Conservation (phyloP, 2,113 vertebrate genomes). For the Alexandromys fortis region DNA sequence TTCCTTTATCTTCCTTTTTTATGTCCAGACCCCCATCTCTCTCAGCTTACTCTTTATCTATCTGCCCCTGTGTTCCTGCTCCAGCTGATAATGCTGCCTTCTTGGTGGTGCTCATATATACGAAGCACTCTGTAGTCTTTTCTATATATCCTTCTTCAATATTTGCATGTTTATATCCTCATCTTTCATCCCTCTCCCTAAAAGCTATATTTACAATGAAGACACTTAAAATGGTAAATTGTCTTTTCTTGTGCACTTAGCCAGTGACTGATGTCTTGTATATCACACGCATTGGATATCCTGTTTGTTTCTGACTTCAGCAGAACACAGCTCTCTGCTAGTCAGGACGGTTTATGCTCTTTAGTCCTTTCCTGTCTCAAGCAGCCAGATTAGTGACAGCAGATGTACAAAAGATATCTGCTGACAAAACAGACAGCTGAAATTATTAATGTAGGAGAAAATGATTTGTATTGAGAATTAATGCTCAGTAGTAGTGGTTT, state of each 20-base stretch:
- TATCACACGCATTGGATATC: neutral
- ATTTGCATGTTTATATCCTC: neutral
- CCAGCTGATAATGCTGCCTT: neutral
- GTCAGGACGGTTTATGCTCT: neutral
- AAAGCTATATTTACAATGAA: neutral
- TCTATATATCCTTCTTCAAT: neutral
- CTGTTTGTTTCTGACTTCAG: neutral
- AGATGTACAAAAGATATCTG: neutral
- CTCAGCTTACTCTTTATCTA: neutral
- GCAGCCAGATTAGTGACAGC: neutral
- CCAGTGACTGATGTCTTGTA: neutral
- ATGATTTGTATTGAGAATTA: neutral
- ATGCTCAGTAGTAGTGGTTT: neutral
- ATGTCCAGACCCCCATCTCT: neutral
- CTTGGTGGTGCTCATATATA: neutral
- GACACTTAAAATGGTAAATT: constrained; percentile 11
- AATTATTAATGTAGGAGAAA: neutral
- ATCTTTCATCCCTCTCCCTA: neutral
- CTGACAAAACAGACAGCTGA: neutral
- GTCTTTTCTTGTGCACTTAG: neutral
- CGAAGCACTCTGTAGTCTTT: neutral
- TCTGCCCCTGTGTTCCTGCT: neutral
- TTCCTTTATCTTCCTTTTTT: neutral
- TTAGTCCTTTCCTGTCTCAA: neutral
- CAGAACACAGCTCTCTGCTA: neutral